Evolutionary conservation across 1,140 invertebrate genomes (phyloP).

Genomic region (Cyphomyrmex costatus): DNA sequence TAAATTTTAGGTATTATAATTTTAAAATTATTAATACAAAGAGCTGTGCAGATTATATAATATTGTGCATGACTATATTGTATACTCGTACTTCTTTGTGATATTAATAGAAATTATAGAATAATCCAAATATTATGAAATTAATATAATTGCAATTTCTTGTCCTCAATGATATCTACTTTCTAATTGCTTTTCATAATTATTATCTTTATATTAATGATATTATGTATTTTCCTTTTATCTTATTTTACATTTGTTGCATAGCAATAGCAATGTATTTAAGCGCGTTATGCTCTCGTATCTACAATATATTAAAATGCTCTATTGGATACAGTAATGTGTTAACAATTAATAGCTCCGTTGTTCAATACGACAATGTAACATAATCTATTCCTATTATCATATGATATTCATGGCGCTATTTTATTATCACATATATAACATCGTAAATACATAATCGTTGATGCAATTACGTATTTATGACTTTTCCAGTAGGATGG

Average conservation of each 20-base stretch:
- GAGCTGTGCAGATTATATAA: neutral
- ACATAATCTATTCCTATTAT: constrained; percentile 1
- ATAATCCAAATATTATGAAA: neutral
- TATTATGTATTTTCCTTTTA: neutral
- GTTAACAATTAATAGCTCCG: too few relatives aligned
- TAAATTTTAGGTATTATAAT: neutral
- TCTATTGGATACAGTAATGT: constrained; percentile 2
- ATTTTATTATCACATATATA: neutral
- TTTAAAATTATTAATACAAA: neutral
- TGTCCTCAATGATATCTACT: neutral
- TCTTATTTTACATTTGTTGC: constrained; percentile 1
- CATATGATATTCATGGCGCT: neutral
- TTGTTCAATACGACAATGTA: neutral
- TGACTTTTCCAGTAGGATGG: neutral
- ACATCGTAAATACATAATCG: constrained; percentile 3
- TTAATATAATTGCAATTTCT: neutral
- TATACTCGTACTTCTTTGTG: neutral
- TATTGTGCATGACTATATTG: neutral
- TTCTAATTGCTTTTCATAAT: neutral
- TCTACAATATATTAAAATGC: neutral
- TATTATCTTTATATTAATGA: neutral
- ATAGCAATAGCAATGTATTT: neutral
- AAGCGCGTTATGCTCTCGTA: neutral
- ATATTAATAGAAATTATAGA: constrained; percentile 6
- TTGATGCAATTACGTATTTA: constrained; percentile 3